Evolutionary conservation across 2,888 invertebrate genomes (phyloP), one percentile per base, ranked within the genome.

Genomic region (Scrobipalpa costella): DNA sequence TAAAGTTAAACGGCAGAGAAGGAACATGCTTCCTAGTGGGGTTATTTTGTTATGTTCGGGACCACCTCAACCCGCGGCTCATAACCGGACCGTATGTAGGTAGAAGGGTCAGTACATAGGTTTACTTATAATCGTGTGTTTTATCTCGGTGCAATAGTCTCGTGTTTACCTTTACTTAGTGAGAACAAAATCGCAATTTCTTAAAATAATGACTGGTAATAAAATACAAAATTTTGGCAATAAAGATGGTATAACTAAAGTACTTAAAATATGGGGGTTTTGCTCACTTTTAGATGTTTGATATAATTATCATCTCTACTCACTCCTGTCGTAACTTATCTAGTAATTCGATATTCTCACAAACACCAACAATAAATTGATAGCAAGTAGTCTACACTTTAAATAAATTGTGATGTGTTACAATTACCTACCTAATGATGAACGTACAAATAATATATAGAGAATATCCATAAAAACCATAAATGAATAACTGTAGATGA

Each of bases 361-460:
- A 66, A 73, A 76, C 74, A 81, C 78, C 81, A 79, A 80, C 72
- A 76, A 73, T 81, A 79, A 75, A 64, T 71, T 70, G 19, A 69
- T 82, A 84, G 74, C 69, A 70, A 71, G 68, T 83, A 83, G 79
- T 78, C 74, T 82, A 82, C 78, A 77, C 68, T 71, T 69, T 78
- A 78, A 78, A 71, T 78, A 79, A 80, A 85, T 80, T 88, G 85
- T 88, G 84, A 86, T 87, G 81, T 77, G 71, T 75, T 74, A 76
- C 75, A 78, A 78, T 81, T 79, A 85, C 81, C 82, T 86, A 84
- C 73, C 77, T 80, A 85, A 82, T 79, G 80, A 84, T 83, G 80
- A 86, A 88, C 86, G 90, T 90, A 90, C 90, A 90, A 90, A 90
- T 82, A 90, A 79, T 86, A 81, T 81, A 80, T 85, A 82, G 82